These are phyloP conservation scores for Eulemur coronatus DNA, from an alignment of 2,797 vertebrate species.

Conservation along the genomic window DNA sequence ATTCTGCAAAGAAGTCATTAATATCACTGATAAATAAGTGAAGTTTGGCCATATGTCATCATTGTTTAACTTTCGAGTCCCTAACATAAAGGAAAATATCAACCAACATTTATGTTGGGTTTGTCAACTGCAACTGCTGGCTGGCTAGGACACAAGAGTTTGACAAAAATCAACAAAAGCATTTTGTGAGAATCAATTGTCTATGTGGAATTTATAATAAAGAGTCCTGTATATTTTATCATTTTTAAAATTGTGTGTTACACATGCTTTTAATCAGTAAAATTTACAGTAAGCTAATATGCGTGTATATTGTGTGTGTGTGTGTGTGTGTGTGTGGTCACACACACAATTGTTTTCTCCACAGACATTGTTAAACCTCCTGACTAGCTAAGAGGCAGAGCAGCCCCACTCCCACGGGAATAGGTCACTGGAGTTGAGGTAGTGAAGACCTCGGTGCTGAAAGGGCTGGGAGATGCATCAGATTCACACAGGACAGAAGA, in stretches of 20 bases:
- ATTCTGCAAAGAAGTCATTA: background rate
- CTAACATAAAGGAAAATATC: constrained; percentile 1
- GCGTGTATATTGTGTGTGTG: too few species aligned
- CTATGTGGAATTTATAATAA: background rate
- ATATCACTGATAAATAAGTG: background rate
- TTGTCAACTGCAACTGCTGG: background rate
- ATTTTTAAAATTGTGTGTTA: background rate
- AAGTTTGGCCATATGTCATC: background rate
- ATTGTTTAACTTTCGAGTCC: background rate
- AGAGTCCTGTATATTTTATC: background rate
- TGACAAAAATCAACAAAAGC: constrained; percentile 22
- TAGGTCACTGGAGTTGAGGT: background rate
- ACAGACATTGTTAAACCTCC: background rate
- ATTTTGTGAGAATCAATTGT: background rate
- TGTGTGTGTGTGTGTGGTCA: background rate
- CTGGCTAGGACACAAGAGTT: background rate
- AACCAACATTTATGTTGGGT: background rate
- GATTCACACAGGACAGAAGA: background rate
- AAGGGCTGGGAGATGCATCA: background rate
- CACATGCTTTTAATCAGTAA: background rate
- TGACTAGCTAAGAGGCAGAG: background rate
- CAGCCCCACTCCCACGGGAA: background rate
- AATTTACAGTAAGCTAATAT: background rate
- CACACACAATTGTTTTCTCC: background rate
- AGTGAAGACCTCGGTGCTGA: background rate